Evolutionary conservation across 2,888 invertebrate genomes (phyloP).

Genomic region (Tridacna gigas): DNA sequence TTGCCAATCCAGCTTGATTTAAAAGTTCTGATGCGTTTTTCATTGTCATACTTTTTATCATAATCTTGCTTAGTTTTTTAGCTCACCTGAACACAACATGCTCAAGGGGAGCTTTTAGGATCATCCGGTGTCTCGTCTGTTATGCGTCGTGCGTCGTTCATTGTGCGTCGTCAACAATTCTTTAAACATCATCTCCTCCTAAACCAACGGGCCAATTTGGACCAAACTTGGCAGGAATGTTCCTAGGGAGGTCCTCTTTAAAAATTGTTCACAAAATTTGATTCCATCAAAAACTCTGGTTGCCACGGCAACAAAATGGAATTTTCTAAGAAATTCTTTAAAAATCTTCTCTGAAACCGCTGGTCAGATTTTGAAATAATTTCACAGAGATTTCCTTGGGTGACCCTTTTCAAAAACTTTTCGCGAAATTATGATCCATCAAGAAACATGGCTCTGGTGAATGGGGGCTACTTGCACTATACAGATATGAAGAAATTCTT

Average conservation of each 20-base stretch:
- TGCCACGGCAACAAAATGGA: not conserved
- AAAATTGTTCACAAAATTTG: not conserved
- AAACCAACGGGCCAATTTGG: not conserved
- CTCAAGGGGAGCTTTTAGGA: not conserved
- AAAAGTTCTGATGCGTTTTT: no score
- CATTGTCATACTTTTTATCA: no score
- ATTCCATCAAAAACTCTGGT: not conserved
- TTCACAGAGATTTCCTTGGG: no score
- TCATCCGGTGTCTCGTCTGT: not conserved
- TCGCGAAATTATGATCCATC: no score
- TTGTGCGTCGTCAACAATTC: not conserved
- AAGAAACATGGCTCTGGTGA: no score
- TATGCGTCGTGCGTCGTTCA: not conserved
- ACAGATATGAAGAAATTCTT: no score
- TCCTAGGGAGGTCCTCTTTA: not conserved
- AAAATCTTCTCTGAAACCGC: no score
- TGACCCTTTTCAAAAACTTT: no score
- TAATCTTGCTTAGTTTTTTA: not conserved
- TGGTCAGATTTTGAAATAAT: no score
- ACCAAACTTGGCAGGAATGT: not conserved
- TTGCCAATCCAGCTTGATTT: no score
- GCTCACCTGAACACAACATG: not conserved
- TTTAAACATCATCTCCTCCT: not conserved
- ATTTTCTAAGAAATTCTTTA: no score
- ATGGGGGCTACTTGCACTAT: no score